Base-by-base conservation (phyloP, 2,888 invertebrate species). In the Leucoma salicis region DNA sequence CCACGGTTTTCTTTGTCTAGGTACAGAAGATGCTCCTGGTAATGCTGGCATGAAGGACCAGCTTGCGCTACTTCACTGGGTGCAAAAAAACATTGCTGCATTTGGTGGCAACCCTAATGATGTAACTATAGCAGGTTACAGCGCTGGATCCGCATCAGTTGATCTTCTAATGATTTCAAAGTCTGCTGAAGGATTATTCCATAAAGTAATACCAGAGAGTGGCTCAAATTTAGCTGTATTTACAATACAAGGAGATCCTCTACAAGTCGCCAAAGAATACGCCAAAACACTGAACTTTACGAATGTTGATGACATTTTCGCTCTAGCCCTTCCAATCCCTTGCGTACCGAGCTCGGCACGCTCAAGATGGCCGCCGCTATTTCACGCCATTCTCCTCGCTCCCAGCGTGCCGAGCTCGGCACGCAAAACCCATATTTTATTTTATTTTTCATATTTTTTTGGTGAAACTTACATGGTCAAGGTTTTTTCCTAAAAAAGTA, bases 11-110 rank as follows among this genome's bases (percentile, higher is more conserved):
- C 53, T 81, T n/a, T 79, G 78, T 49, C 63, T 81, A 12, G 81
- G 81, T 0, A 82, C 81, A 8, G 54, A 68, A 39, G 67, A 63
- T 31, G 58, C 60, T 33, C 82, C 82, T 0, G 83, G 83, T 0
- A 82, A 84, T 35, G 83, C 82, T 14, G 83, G 78, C 2, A 63
- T 82, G 66, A 83, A 83, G 49, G 83, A 84, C 39, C 79, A 80
- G 53, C 66, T 83, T 1, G 72, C 77, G 0, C 49, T 76, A 14
- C 57, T 82, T 8, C 64, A 62, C 0, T 79, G 78, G 79, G 71
- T 79, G 0, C 61, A 76, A 31, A 57, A 54, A 4, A 82, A 83
- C 41, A 80, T 84, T 34, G 77, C 59, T 0, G 55, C 39, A 1
- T 83, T 79, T 33, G 77, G 80, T 10, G 83, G 83, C 0, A 75